Conservation (phyloP, 2,113 vertebrate species). For the Arenaria interpres region DNA sequence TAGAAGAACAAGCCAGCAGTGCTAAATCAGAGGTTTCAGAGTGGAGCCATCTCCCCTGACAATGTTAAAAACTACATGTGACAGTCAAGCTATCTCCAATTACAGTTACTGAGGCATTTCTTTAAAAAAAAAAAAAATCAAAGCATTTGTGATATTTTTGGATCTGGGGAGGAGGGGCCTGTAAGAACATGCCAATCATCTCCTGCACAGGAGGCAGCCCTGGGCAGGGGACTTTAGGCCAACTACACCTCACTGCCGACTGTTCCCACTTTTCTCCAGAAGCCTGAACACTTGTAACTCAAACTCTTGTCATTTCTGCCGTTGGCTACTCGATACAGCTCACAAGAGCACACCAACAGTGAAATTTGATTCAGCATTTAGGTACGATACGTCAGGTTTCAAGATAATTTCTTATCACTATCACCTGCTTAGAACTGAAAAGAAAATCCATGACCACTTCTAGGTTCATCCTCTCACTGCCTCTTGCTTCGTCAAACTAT, state of each 20-base stretch:
- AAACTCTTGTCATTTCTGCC: background rate
- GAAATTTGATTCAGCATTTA: background rate
- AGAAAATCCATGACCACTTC: background rate
- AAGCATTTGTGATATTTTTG: background rate
- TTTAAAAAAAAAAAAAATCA: background rate
- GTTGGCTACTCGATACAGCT: background rate
- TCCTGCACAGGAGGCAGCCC: background rate
- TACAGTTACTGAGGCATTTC: background rate
- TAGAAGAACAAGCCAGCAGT: background rate
- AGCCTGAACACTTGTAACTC: background rate
- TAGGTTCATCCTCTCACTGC: background rate
- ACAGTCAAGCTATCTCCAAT: background rate
- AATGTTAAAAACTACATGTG: background rate
- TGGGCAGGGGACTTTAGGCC: background rate
- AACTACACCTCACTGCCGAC: background rate
- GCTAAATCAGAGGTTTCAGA: background rate
- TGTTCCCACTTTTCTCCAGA: background rate
- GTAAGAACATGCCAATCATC: background rate
- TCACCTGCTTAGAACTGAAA: background rate
- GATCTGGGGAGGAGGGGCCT: background rate
- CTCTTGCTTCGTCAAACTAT: background rate
- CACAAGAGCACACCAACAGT: background rate
- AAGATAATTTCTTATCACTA: background rate
- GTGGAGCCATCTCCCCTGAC: background rate
- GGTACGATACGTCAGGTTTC: no score